These are phyloP conservation scores for Epinephelus awoara DNA, from an alignment of 2,797 vertebrate genomes.

Conservation along the genomic window DNA sequence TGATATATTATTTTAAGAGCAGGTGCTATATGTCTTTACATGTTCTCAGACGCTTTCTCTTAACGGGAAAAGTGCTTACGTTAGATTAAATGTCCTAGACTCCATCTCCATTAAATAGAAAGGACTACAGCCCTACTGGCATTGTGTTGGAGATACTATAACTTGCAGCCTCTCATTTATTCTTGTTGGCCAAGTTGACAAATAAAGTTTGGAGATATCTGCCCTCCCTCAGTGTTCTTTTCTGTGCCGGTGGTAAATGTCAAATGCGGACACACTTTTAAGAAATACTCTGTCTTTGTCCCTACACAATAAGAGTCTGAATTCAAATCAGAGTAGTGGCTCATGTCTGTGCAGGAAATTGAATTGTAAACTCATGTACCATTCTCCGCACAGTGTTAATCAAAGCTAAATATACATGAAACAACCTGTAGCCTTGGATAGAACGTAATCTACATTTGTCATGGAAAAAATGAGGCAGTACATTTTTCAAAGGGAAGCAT, in stretches of 20 bases:
- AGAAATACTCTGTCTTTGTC: neutral
- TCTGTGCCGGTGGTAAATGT: constrained; percentile 8
- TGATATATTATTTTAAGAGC: no score
- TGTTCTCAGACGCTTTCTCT: no score
- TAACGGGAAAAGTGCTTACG: neutral
- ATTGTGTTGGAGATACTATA: neutral
- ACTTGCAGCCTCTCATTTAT: neutral
- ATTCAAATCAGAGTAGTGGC: constrained; percentile 21
- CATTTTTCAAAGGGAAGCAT: constrained; percentile 69
- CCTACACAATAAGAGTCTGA: neutral
- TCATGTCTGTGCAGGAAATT: constrained; percentile 39
- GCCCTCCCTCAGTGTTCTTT: constrained; percentile 7
- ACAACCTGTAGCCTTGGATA: constrained; percentile 67
- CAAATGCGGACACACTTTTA: neutral
- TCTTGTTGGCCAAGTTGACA: neutral
- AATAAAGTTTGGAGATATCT: neutral
- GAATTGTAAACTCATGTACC: constrained; percentile 44
- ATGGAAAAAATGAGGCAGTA: constrained; percentile 56
- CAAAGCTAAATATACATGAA: constrained; percentile 72
- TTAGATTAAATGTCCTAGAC: neutral
- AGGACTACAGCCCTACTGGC: neutral
- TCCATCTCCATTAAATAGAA: no score
- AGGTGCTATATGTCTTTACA: no score
- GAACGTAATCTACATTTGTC: constrained; percentile 70
- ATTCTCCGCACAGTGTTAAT: constrained; percentile 45